Base-by-base conservation (phyloP, 2,888 invertebrate species). In the Halictus ligatus region DNA sequence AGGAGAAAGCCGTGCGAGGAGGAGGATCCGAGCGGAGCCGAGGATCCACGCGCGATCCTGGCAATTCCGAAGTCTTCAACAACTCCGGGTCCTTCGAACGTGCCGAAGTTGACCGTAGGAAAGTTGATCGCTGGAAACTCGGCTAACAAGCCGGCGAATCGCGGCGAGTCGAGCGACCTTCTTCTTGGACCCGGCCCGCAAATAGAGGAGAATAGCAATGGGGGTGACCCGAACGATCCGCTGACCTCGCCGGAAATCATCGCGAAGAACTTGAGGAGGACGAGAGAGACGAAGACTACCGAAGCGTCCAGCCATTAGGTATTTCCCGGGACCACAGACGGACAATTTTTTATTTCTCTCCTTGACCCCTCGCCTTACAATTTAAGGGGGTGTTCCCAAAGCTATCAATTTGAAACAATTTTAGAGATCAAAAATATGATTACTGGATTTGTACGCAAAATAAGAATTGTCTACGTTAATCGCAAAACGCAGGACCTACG, bases 231-330 rank as follows among this genome's bases (percentile, higher is more conserved):
- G 10, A 10, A n/a, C 21, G 80, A 83, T 48, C 69, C 58, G 21
- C 35, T 40, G 21, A 21, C 60, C 18, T 25, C 13, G n/a, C 1
- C 29, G n/a, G 43, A 35, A 18, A n/a, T 21, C 3, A 2, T 29
- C 46, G 13, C 12, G 46, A 25, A 15, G 7, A 4, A 6, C 8
- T 25, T 73, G 3, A 64, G 60, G 60, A 82, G 82, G 5, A 81
- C n/a, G 46, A 73, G 76, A 5, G 82, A 58, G 21, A 40, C 58
- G 29, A 64, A 50, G 35, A 18, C 5, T 48, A 15, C n/a, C 75
- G 2, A 58, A 58, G 58, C 58, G 12, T 58, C 58, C n/a, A 58
- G 21, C 7, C 2, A 1, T 2, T 74, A 67, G 13, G 15, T 0
- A 46, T 50, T 80, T 54, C 21, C 1, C 1, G 60, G 18, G 8